Base-by-base conservation (phyloP, 2,888 invertebrate genomes). In the Mythimna ferrago region DNA sequence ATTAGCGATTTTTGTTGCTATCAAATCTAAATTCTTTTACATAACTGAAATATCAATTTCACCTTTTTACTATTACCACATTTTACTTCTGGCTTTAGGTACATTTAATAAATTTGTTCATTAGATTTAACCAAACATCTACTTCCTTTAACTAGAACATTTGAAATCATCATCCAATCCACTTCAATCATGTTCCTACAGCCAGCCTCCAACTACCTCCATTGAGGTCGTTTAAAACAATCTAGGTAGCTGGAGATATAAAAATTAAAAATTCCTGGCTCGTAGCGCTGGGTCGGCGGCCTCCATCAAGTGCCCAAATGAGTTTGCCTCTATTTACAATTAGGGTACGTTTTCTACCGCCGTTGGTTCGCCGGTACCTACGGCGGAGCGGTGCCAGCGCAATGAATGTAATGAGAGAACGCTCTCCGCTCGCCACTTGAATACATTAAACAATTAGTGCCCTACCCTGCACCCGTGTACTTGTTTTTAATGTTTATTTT, bases 271-370 rank as follows among this genome's bases (percentile, higher is more conserved):
- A 93, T 93, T 92, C 92, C 82, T 61, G 71, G 65, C 85, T 86
- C 91, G 90, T 89, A 85, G 66, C 73, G 64, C 73, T 78, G 78
- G 80, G 86, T 74, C 66, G 84, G 73, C 86, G 85, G 81, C 83
- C 78, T 82, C 86, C 91, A 89, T 90, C 91, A 90, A 92, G 91
- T 90, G 90, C 82, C 89, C 90, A 91, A 93, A 93, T 92, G 93
- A 93, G 92, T 92, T 93, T 90, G 88, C 90, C 89, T 87, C 84
- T 89, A 89, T 92, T 92, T 92, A 92, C 92, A 92, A 93, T 92
- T 92, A 92, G 83, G 86, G 85, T 80, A 81, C 74, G 76, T 74
- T 84, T 82, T 82, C 85, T 72, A 80, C 82, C 74, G 54, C 78
- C 51, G 32, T 44, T 61, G 60, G 60, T 41, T 21, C 61, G 3